These are phyloP conservation scores for Sciaenops ocellatus DNA, from an alignment of 2,797 vertebrate genomes.

Conservation along the genomic window DNA sequence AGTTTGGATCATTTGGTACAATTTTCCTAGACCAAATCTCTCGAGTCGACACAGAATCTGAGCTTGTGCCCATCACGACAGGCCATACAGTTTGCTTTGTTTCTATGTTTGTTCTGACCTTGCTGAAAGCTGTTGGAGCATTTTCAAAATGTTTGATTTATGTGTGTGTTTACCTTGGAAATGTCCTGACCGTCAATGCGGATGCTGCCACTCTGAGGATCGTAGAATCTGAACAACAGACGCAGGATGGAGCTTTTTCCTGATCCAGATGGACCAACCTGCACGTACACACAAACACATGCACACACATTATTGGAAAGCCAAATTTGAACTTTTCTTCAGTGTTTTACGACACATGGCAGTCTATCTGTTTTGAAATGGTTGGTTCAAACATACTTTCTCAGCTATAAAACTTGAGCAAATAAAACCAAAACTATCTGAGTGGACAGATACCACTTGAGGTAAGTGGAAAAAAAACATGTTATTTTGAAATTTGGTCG, in stretches of 20 bases:
- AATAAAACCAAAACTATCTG: no score
- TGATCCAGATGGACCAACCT: slow-evolving; percentile 94
- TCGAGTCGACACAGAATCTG: no score
- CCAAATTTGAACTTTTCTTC: background rate
- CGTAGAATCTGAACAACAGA: slow-evolving; percentile 93
- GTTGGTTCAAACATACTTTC: background rate
- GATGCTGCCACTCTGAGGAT: slow-evolving; percentile 89
- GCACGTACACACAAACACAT: slow-evolving; percentile 9
- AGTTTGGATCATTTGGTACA: no score
- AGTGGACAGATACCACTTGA: background rate
- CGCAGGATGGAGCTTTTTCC: slow-evolving; percentile 94
- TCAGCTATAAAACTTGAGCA: no score
- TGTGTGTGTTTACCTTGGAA: slow-evolving; percentile 83
- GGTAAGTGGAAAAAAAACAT: background rate
- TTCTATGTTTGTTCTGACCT: no score
- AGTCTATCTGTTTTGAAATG: background rate
- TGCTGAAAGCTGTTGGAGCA: no score
- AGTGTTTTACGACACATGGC: background rate
- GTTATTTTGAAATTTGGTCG: background rate
- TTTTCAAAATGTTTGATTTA: no score
- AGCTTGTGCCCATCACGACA: no score
- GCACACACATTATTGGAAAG: background rate
- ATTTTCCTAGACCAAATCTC: no score
- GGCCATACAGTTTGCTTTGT: no score
- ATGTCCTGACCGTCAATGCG: slow-evolving; percentile 93